Evolutionary conservation across 1,140 invertebrate species (phyloP), one percentile per base, ranked within the genome.

Genomic region (Heliconius melpomene): DNA sequence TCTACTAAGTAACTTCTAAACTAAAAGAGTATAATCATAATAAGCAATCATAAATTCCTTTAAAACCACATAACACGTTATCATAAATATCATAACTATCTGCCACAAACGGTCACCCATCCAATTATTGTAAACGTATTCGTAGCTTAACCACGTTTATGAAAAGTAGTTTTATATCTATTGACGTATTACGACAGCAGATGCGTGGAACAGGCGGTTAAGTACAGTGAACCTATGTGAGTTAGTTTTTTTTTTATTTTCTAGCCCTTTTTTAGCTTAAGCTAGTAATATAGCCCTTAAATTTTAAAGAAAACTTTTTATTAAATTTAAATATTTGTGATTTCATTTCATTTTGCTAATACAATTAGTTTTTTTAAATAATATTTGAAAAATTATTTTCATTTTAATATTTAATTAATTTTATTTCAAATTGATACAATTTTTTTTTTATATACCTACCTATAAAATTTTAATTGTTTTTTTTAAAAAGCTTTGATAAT

Each of bases 141-240:
- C 60, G 60, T 66, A 66, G 60, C 26, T 66, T 66, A 66, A 66
- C 60, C 60, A 66, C 60, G 60, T 23, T 29, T 66, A 66, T 66
- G 26, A 66, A 66, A 26, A 66, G 23, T 26, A 60, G 11, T 66
- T 66, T 66, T 66, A 66, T 66, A 66, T 66, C 60, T 66, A 29
- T 66, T 66, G 60, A 66, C 60, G 60, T 66, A 66, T 66, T 66
- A 66, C 60, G 60, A 66, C 26, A 66, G 60, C 60, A 66, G 60
- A 23, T 66, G 60, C 16, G 60, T 66, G 26, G 60, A 66, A 66
- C 60, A 66, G 60, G 60, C 60, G 60, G 60, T 66, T 66, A 66
- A 66, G 60, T 66, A 66, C 60, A 66, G n/a, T 66, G 60, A 66
- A 66, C 60, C 26, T 66, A 29, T 66, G 60, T 66, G n/a, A 26